phyloP scores from a whole-genome alignment of 2,888 invertebrate genomes.

The Sceliomorpha sp. region DNA sequence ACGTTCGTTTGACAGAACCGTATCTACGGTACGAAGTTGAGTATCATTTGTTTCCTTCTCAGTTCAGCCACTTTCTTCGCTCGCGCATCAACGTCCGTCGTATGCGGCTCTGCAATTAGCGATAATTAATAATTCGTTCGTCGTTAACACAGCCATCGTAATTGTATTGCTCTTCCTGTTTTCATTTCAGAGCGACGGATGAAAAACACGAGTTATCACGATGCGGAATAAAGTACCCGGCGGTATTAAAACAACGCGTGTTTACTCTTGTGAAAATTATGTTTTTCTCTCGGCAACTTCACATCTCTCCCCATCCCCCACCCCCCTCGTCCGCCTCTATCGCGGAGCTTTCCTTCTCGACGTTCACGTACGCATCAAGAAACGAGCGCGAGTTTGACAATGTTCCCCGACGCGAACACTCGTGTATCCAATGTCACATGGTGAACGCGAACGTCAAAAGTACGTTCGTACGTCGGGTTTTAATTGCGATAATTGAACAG shows the following conservation, averaged over 20 bases:
- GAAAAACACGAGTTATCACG: slow-evolving; percentile 7
- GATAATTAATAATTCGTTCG: slow-evolving; percentile 5
- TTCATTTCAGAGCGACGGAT: slow-evolving; percentile 1
- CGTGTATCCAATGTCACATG: no score
- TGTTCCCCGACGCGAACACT: no score
- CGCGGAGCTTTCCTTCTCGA: not conserved
- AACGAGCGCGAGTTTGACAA: slow-evolving; percentile 2
- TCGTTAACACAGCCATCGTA: not conserved
- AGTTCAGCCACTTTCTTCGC: no score
- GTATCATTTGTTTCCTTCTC: no score
- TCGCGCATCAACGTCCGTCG: no score
- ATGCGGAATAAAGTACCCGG: slow-evolving; percentile 10
- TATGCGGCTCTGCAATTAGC: not conserved
- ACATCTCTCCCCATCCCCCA: no score
- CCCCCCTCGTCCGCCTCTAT: not conserved
- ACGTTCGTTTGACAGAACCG: no score
- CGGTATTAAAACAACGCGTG: slow-evolving; percentile 10
- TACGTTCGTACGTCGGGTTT: no score
- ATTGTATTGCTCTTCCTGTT: slow-evolving; percentile 6
- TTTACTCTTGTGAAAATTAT: slow-evolving; percentile 10
- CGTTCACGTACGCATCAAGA: not conserved
- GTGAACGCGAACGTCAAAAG: no score
- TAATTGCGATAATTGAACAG: no score
- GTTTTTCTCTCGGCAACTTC: not conserved
- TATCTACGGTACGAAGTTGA: no score